Percentiles rank a stretch among this genome's conserved stretches.
These are phyloP conservation scores for Rhincodon typus DNA, from an alignment of 2,797 vertebrate species.

Conservation along the genomic window DNA sequence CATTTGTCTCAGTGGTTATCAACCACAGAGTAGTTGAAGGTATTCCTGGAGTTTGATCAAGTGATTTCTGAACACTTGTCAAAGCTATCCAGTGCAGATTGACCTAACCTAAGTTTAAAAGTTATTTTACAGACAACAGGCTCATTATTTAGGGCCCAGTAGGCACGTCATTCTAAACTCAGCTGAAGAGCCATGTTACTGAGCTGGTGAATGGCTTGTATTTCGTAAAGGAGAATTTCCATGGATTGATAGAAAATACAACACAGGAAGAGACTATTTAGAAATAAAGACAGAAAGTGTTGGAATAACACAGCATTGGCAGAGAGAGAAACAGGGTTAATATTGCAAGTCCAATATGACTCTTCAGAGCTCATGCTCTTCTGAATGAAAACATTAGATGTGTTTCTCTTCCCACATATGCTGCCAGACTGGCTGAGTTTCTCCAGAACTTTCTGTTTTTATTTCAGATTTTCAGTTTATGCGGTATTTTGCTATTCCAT, in stretches of 20 bases:
- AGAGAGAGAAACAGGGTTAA: too few species aligned
- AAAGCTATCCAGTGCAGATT: not conserved
- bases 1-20: not conserved
- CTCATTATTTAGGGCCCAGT: not conserved
- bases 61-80: conserved; percentile 1
- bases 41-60: not conserved
- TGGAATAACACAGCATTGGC: too few species aligned
- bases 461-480: too few species aligned
- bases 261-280: not conserved
- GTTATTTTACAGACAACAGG: not conserved
- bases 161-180: not conserved
- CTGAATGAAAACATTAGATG: too few species aligned
- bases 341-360: too few species aligned
- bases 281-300: not conserved
- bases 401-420: too few species aligned
- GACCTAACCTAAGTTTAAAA: not conserved
- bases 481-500: too few species aligned
- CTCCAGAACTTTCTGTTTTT: too few species aligned
- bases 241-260: not conserved
- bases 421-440: too few species aligned
- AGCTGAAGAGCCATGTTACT: not conserved
- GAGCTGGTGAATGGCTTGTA: not conserved
- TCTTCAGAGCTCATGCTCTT: too few species aligned
- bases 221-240: not conserved
- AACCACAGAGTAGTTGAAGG: not conserved